Base-by-base conservation (phyloP, 1,140 invertebrate genomes). In the Dendroctonus ponderosae region DNA sequence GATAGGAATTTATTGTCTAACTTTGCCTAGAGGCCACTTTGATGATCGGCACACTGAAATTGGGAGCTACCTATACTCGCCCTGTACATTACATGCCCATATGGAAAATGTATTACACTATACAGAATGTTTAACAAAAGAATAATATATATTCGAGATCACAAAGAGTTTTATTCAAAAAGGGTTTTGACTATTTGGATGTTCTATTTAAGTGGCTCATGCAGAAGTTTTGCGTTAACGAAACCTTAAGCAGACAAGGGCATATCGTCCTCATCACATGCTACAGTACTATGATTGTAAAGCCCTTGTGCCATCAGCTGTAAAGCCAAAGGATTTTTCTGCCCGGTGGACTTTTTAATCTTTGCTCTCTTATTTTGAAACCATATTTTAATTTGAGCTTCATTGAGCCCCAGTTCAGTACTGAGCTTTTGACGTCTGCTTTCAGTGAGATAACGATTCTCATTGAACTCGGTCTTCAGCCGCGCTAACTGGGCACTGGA, bases 301-400 rank as follows among this genome's bases (percentile, higher is more conserved):
- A 92, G 81, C 0, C 93, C 94, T 78, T 96, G 92, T 5, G 93
- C 91, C 91, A 95, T 95, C 49, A 96, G 80, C 77, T 95, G 91
- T 50, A 94, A 77, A 0, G 93, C 93, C 67, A 97, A 80, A 0
- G 91, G 88, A 79, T 94, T 94, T 73, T 91, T 90, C 56, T 88
- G 85, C 0, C 92, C 92, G 49, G 84, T 87, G 2, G 91, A 84
- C 77, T 97, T 97, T 84, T 97, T 97, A 75, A 96, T 91, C 80
- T 97, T 97, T 61, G 94, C 94, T 59, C 95, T 80, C 79, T 96
- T 97, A 80, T 97, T 97, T 80, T 97, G 93, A 79, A 96, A 95
- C 89, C 90, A 92, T 71, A 97, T 97, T 81, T 98, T 98, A 75
- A 98, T 97, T 78, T 98, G 95, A 1, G 92, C 91, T 78, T 98